phyloP scores from a whole-genome alignment of 2,888 invertebrate species.

The Glaucopsyche alexis region DNA sequence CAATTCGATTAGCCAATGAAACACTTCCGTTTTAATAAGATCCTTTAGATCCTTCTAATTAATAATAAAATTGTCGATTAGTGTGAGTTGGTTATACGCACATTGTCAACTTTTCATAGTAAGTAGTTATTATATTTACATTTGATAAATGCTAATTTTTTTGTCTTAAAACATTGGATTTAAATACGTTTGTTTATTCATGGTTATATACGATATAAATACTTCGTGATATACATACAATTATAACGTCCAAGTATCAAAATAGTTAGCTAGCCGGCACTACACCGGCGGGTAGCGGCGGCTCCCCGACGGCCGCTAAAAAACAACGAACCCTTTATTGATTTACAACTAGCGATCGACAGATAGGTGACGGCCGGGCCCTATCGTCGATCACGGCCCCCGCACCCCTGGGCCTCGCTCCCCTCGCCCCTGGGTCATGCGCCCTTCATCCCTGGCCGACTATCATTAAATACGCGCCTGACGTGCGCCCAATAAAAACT shows the following conservation, averaged over 20 bases:
- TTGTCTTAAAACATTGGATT: too few relatives aligned
- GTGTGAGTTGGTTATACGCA: too few relatives aligned
- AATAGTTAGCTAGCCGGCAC: slow-evolving; percentile 19
- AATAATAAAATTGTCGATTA: too few relatives aligned
- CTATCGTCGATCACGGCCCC: slow-evolving; percentile 24
- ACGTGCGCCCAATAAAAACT: slow-evolving; percentile 14
- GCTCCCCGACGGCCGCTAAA: slow-evolving; percentile 36
- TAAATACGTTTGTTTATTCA: too few relatives aligned
- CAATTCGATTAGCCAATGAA: too few relatives aligned
- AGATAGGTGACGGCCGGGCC: slow-evolving; percentile 38
- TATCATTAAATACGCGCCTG: slow-evolving; percentile 14
- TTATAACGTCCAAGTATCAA: slow-evolving; percentile 34
- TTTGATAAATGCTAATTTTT: too few relatives aligned
- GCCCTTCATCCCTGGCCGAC: slow-evolving; percentile 16
- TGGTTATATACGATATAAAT: too few relatives aligned
- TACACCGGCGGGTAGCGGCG: slow-evolving; percentile 31
- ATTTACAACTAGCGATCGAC: slow-evolving; percentile 57
- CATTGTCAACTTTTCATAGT: too few relatives aligned
- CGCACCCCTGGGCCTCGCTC: slow-evolving; percentile 30
- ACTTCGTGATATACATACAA: too few relatives aligned
- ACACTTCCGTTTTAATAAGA: too few relatives aligned
- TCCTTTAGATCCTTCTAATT: too few relatives aligned
- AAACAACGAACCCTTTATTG: slow-evolving; percentile 57
- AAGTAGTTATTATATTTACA: too few relatives aligned
- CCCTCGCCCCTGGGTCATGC: neutral